phyloP scores from a whole-genome alignment of 2,888 invertebrate species.

The Cloeon dipterum region DNA sequence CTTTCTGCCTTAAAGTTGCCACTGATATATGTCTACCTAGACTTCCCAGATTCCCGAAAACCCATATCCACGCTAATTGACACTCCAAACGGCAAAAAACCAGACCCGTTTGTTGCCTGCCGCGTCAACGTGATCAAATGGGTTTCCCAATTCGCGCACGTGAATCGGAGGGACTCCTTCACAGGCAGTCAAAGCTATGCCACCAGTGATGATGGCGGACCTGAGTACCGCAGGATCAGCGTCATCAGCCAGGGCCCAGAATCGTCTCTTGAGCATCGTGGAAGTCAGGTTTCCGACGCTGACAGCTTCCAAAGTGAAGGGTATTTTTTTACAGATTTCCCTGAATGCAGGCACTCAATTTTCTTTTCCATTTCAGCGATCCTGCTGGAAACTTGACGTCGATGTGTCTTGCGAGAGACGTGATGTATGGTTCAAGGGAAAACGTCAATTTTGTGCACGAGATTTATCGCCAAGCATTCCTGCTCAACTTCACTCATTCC shows the following conservation, averaged over 20 bases:
- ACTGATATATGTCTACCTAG: conserved; percentile 17
- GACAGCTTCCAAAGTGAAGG: too few relatives aligned
- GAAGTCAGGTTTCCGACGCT: too few relatives aligned
- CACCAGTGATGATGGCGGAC: too few relatives aligned
- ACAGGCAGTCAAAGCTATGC: too few relatives aligned
- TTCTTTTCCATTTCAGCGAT: too few relatives aligned
- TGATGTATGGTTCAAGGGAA: conserved; percentile 65
- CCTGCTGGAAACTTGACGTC: conserved; percentile 17
- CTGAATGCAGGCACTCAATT: too few relatives aligned
- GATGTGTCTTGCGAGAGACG: too few relatives aligned
- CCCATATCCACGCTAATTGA: conserved; percentile 22
- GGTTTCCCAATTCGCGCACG: conserved; percentile 66
- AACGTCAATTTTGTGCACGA: conserved; percentile 91
- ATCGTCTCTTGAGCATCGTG: too few relatives aligned
- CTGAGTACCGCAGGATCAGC: too few relatives aligned
- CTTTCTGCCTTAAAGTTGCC: conserved; percentile 7
- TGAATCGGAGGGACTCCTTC: conserved; percentile 34
- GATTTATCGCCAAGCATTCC: conserved; percentile 77
- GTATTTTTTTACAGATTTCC: too few relatives aligned
- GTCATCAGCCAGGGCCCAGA: too few relatives aligned
- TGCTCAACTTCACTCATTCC: conserved; percentile 71
- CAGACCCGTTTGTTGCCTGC: conserved; percentile 43
- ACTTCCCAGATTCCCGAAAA: conserved; percentile 50
- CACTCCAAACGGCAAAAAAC: conserved; percentile 19
- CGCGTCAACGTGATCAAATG: conserved; percentile 74